These are phyloP conservation scores for Catamblyrhynchus diadema DNA, from an alignment of 2,797 vertebrate species.

Conservation along the genomic window DNA sequence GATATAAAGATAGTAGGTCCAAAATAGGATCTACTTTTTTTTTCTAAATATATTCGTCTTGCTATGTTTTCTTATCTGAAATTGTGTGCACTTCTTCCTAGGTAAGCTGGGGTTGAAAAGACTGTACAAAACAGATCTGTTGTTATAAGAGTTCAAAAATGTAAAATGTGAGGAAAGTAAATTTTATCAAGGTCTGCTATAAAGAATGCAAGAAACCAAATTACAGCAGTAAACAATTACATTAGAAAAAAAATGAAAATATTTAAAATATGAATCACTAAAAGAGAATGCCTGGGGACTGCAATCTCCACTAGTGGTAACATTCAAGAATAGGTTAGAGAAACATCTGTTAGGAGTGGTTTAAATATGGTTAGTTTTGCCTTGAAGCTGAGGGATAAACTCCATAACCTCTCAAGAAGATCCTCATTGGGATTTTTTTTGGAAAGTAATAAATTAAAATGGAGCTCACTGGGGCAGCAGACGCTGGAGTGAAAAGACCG, in stretches of 20 bases:
- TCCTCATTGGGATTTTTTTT: background rate
- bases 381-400: background rate
- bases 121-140: background rate
- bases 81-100: background rate
- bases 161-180: background rate
- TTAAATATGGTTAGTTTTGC: background rate
- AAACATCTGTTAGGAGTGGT: background rate
- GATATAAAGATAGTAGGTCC: slow-evolving; percentile 56
- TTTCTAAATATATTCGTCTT: slow-evolving; percentile 49
- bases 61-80: slow-evolving; percentile 40
- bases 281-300: background rate
- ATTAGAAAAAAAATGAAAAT: background rate
- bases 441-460: background rate
- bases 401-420: background rate
- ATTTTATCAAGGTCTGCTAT: background rate
- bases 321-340: background rate
- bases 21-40: slow-evolving; percentile 47
- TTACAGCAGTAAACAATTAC: background rate
- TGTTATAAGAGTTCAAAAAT: background rate
- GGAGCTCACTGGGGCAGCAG: background rate
- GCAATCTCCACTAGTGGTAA: background rate
- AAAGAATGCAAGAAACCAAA: background rate
- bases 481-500: background rate
- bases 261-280: background rate
- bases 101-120: background rate